Conservation (phyloP, 2,113 vertebrate species). For the Spea multiplicata region DNA sequence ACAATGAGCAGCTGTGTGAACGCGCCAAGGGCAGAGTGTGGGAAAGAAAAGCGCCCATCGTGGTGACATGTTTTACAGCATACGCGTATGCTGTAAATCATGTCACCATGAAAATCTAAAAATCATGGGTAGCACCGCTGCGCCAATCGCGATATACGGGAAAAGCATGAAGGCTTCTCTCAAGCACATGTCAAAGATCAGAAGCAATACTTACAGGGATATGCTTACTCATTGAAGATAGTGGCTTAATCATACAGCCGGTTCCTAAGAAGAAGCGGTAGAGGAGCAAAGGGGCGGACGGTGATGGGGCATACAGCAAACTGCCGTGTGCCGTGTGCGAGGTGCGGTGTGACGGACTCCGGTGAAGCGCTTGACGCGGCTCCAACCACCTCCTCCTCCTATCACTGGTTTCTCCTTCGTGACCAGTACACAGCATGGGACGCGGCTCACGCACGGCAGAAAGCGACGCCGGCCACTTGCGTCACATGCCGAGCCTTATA, state of each 20-base stretch:
- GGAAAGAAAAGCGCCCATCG: too few relatives aligned
- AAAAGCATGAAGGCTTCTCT: too few relatives aligned
- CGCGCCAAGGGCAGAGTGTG: too few relatives aligned
- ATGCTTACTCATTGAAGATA: constrained; percentile 99
- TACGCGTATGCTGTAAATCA: too few relatives aligned
- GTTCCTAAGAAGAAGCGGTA: constrained; percentile 77
- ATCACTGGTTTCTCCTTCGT: constrained; percentile 27
- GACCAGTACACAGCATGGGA: constrained; percentile 38
- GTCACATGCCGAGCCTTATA: constrained; percentile 54
- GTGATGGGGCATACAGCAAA: constrained; percentile 70
- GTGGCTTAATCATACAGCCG: constrained; percentile 98
- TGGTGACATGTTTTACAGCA: too few relatives aligned
- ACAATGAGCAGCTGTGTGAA: too few relatives aligned
- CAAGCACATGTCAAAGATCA: neutral
- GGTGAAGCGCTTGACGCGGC: constrained; percentile 54
- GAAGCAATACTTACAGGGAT: constrained; percentile 85
- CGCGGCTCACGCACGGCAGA: constrained; percentile 28
- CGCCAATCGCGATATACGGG: too few relatives aligned
- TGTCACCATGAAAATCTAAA: too few relatives aligned
- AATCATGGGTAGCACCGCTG: too few relatives aligned
- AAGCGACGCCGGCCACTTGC: constrained; percentile 51
- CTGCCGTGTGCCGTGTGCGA: constrained; percentile 5
- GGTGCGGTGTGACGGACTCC: constrained; percentile 49
- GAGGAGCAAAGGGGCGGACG: constrained; percentile 55
- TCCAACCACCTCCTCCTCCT: constrained; percentile 62